These are phyloP conservation scores for Takifugu flavidus DNA, from an alignment of 2,113 vertebrate species.

Conservation along the genomic window DNA sequence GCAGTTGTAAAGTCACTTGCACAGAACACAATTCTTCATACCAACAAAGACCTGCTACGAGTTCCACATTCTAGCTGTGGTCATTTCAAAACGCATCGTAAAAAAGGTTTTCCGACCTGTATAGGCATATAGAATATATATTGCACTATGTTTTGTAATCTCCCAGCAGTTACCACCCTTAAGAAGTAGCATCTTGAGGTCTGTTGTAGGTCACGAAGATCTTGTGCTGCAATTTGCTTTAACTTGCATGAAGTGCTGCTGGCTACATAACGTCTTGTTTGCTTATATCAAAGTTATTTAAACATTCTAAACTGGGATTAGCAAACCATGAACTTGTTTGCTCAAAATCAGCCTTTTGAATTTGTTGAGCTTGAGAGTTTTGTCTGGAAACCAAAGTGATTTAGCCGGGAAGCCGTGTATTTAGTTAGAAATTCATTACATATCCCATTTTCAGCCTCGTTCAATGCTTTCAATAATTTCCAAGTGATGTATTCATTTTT, in stretches of 20 bases:
- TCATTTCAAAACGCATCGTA: too few relatives aligned
- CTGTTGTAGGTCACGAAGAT: neutral
- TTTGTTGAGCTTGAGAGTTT: neutral
- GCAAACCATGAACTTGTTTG: neutral
- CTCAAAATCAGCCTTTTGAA: neutral
- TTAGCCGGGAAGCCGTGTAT: neutral
- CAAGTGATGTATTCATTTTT: constrained; percentile 12
- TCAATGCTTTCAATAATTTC: neutral
- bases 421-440: too few relatives aligned
- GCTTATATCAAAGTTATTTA: constrained; percentile 10
- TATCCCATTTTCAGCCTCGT: constrained; percentile 2
- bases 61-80: too few relatives aligned
- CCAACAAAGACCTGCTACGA: too few relatives aligned
- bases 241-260: neutral
- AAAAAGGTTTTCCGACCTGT: too few relatives aligned
- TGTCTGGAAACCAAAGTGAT: neutral
- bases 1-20: too few relatives aligned
- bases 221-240: neutral
- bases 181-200: neutral
- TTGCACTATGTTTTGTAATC: too few relatives aligned
- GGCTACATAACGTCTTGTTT: neutral
- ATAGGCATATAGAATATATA: too few relatives aligned
- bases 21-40: too few relatives aligned
- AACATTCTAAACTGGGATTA: neutral
- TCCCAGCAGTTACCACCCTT: too few relatives aligned